phyloP scores from a whole-genome alignment of 2,113 vertebrate species.

The Lepus timidus region DNA sequence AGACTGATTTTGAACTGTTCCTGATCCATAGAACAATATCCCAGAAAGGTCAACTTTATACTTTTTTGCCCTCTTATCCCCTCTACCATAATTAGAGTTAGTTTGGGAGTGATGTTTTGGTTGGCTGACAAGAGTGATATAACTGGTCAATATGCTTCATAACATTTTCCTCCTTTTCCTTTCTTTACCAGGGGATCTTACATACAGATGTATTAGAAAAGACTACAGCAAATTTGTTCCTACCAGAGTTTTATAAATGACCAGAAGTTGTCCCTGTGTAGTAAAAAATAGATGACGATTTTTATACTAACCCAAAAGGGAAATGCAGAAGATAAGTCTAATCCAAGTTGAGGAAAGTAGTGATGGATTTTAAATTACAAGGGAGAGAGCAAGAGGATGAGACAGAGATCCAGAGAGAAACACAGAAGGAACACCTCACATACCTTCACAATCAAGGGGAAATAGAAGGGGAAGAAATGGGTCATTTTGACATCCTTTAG shows the following conservation, averaged over 20 bases:
- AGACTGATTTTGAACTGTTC: background rate
- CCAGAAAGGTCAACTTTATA: slow-evolving; percentile 19
- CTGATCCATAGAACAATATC: background rate
- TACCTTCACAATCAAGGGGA: background rate
- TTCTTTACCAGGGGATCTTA: slow-evolving; percentile 36
- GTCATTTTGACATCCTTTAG: slow-evolving; percentile 25
- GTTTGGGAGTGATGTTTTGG: slow-evolving; percentile 37
- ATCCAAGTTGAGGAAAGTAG: background rate
- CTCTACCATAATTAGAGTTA: slow-evolving; percentile 25
- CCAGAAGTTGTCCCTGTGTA: slow-evolving; percentile 51
- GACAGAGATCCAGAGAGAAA: background rate
- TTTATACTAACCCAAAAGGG: background rate
- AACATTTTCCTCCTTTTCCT: slow-evolving; percentile 22
- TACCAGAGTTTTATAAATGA: slow-evolving; percentile 9
- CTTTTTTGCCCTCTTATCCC: background rate
- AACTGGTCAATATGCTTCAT: slow-evolving; percentile 4
- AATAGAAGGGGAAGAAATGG: background rate
- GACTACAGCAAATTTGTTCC: slow-evolving; percentile 5
- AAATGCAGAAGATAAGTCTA: background rate
- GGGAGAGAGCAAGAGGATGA: background rate
- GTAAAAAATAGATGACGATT: slow-evolving; percentile 32
- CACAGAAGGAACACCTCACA: background rate
- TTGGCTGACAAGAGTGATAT: slow-evolving; percentile 25
- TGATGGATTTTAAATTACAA: slow-evolving; percentile 25
- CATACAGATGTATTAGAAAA: background rate